Conservation (phyloP, 2,888 invertebrate species). For the Penaeus monodon region DNA sequence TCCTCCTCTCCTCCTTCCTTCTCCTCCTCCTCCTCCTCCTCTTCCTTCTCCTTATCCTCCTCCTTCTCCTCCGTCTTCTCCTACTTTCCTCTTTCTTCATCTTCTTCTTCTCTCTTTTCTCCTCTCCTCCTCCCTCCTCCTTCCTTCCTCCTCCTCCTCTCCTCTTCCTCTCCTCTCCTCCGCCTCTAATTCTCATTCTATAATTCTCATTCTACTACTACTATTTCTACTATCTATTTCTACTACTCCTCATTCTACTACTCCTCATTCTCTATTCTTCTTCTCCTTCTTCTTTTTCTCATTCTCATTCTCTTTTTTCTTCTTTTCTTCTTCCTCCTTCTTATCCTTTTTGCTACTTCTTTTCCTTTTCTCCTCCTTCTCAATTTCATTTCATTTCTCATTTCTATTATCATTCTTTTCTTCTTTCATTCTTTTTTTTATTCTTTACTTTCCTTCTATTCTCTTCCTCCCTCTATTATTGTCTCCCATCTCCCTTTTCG, state of each 20-base stretch:
- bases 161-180: not conserved
- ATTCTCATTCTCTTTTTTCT: not conserved
- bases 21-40: slow-evolving; percentile 19
- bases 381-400: no score
- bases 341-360: no score
- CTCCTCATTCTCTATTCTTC: not conserved
- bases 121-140: not conserved
- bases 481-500: no score
- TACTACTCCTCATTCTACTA: not conserved
- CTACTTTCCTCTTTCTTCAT: not conserved
- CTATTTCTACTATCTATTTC: no score
- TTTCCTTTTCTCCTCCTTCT: no score
- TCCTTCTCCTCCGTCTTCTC: not conserved
- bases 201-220: not conserved
- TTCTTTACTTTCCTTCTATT: no score
- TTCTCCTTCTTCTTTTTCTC: not conserved
- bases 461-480: no score
- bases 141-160: not conserved
- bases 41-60: not conserved
- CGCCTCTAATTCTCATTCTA: not conserved
- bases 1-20: not conserved
- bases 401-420: no score
- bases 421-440: no score
- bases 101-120: not conserved
- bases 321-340: no score